Evolutionary conservation across 2,888 invertebrate species (phyloP), one percentile per base, ranked within the genome.

Genomic region (Mongoloraphidia duomilia): DNA sequence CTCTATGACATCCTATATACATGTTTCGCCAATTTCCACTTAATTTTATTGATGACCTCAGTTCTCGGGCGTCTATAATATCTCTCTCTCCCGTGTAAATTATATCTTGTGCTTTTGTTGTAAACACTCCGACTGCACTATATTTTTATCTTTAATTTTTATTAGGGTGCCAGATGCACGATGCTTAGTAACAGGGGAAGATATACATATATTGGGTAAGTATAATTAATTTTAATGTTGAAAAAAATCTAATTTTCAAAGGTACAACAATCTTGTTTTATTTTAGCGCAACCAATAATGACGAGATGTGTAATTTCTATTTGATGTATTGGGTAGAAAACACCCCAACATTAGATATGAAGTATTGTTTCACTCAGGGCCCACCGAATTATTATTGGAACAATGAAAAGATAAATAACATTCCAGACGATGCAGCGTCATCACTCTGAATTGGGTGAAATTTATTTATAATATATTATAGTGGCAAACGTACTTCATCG

Each of bases 221-320:
- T 64, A 47, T 44, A 39, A 39, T 14, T 39, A 39, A 39, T 9
- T 13, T 39, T 39, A 39, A 39, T 39, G 39, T 13, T 42, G n/a
- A 17, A 17, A n/a, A 42, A 42, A 41, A 2, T 42, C 33, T 2
- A 34, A 12, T 13, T 8, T 44, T 44, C 3, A 45, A n/a, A 37
- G 10, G 1, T 37, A 38, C n/a, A 13, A n/a, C 12, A 2, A 13
- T 5, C 3, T 36, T 45, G 11, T 37, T 8, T 1, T 12, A 5
- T 10, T 62, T 46, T 66, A 85, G 88, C 0, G 74, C 83, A 2
- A 92, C 92, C 33, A 88, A 86, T 62, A 75, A 80, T 11, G 89
- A 93, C 59, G 93, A 94, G 68, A 94, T 94, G 93, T 94, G 93
- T 70, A 94, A 93, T 68, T 92, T 93, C 68, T 94, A 94, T 67